Percentiles rank a stretch among this genome's conserved stretches.
These are phyloP conservation scores for Pomacea canaliculata DNA, from an alignment of 2,888 invertebrate genomes.

Conservation along the genomic window DNA sequence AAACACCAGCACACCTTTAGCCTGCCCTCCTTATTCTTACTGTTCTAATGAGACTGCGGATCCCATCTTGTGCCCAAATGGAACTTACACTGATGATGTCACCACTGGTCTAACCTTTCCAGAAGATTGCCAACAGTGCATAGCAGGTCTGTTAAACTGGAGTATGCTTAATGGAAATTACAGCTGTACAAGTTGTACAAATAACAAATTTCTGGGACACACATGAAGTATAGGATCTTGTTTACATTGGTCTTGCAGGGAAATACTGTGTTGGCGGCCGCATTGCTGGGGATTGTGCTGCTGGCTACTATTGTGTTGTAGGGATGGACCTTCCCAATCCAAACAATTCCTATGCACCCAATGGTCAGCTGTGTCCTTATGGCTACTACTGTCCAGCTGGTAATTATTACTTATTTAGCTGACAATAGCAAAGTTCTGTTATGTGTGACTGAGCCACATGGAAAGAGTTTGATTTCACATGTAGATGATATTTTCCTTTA, in stretches of 20 bases:
- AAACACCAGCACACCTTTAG: constrained; percentile 55
- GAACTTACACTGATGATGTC: constrained; percentile 54
- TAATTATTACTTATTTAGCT: constrained; percentile 12
- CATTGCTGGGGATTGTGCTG: constrained; percentile 60
- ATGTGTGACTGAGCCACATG: too few species aligned
- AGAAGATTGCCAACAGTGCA: constrained; percentile 55
- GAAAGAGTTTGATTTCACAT: too few species aligned
- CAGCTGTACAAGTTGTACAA: too few species aligned
- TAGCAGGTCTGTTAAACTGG: constrained; percentile 45
- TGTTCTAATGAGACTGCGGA: constrained; percentile 57
- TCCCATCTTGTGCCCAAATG: constrained; percentile 60
- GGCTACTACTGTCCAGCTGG: constrained; percentile 65
- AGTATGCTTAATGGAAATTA: not conserved
- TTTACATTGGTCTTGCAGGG: constrained; percentile 43
- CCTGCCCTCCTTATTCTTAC: constrained; percentile 62
- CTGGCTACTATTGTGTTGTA: constrained; percentile 59
- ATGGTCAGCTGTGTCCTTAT: constrained; percentile 62
- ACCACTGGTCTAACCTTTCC: constrained; percentile 45
- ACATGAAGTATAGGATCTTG: too few species aligned
- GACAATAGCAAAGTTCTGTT: too few species aligned
- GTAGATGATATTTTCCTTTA: not conserved
- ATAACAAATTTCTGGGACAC: too few species aligned
- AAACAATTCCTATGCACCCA: constrained; percentile 41
- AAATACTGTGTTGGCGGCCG: constrained; percentile 63
- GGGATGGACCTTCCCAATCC: constrained; percentile 57